Percentiles rank a stretch among this genome's conserved stretches.
phyloP scores from a whole-genome alignment of 2,888 invertebrate genomes.

The Crioceris asparagi region DNA sequence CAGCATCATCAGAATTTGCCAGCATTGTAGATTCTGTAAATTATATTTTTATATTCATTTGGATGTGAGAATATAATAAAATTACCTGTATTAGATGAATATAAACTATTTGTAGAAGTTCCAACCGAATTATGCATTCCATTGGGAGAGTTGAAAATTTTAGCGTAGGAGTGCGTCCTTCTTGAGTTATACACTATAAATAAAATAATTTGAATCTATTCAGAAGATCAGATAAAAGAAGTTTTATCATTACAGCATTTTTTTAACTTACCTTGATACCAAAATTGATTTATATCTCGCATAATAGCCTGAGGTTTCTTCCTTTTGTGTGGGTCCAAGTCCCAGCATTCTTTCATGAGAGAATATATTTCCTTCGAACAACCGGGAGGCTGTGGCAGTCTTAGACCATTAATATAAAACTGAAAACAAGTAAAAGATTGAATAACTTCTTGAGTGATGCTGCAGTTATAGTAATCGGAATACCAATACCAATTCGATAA shows the following conservation, averaged over 20 bases:
- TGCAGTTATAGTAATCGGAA: too few relatives aligned
- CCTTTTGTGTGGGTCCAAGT: constrained; percentile 53
- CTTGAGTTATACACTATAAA: constrained; percentile 50
- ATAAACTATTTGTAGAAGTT: constrained; percentile 31
- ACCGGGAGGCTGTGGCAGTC: constrained; percentile 52
- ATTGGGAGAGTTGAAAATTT: constrained; percentile 31
- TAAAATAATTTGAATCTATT: not conserved
- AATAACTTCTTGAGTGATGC: too few relatives aligned
- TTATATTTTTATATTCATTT: too few relatives aligned
- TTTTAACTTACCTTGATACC: constrained; percentile 51
- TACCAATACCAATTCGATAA: too few relatives aligned
- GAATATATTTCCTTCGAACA: constrained; percentile 68
- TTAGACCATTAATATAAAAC: constrained; percentile 59
- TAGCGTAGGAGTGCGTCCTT: constrained; percentile 47
- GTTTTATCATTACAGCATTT: too few relatives aligned
- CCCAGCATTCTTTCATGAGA: constrained; percentile 76
- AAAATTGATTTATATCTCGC: constrained; percentile 71
- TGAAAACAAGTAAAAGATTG: constrained; percentile 28
- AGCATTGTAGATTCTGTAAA: constrained; percentile 13
- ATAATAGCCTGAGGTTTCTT: constrained; percentile 78
- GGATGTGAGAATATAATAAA: too few relatives aligned
- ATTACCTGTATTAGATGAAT: constrained; percentile 30
- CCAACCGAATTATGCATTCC: constrained; percentile 9
- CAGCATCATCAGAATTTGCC: constrained; percentile 8
- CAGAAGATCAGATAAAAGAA: too few relatives aligned